These are phyloP conservation scores for Lepidocyrtinus sp. DNA, from an alignment of 2,888 invertebrate genomes.

Conservation along the genomic window DNA sequence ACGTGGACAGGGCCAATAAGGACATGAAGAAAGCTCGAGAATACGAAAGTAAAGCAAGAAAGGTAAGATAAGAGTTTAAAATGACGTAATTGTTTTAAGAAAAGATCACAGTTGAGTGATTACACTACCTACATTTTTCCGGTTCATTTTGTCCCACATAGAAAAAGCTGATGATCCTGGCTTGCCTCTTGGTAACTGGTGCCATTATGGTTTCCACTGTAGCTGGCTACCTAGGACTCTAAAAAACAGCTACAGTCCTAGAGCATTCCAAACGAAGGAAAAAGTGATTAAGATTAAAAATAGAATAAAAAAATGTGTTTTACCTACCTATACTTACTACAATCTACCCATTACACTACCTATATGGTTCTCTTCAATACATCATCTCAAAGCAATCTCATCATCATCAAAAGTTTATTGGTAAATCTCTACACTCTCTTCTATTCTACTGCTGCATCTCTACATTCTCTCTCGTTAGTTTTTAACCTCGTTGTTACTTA, in stretches of 20 bases:
- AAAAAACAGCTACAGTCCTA: constrained; percentile 45
- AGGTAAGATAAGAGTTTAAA: constrained; percentile 82
- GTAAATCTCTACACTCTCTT: constrained; percentile 9
- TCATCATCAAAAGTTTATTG: constrained; percentile 8
- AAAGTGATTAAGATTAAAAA: constrained; percentile 49
- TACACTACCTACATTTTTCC: neutral
- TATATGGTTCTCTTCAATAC: neutral
- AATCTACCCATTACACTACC: constrained; percentile 11
- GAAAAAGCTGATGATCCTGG: constrained; percentile 67
- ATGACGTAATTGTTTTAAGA: no score
- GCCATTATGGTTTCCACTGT: constrained; percentile 64
- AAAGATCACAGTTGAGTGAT: neutral
- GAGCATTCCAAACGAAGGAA: constrained; percentile 17
- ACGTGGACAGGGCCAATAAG: constrained; percentile 84
- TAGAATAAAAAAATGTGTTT: constrained; percentile 14
- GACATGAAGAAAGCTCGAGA: constrained; percentile 85
- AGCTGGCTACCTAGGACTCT: constrained; percentile 65
- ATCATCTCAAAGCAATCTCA: constrained; percentile 11
- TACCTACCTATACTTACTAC: constrained; percentile 21
- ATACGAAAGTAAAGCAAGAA: constrained; percentile 90
- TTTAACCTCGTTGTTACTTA: neutral
- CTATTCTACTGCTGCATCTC: neutral
- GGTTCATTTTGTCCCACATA: constrained; percentile 18
- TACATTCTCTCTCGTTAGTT: neutral
- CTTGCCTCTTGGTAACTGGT: constrained; percentile 63